Conservation (phyloP, 2,888 invertebrate species). For the Drosophila ezoana region DNA sequence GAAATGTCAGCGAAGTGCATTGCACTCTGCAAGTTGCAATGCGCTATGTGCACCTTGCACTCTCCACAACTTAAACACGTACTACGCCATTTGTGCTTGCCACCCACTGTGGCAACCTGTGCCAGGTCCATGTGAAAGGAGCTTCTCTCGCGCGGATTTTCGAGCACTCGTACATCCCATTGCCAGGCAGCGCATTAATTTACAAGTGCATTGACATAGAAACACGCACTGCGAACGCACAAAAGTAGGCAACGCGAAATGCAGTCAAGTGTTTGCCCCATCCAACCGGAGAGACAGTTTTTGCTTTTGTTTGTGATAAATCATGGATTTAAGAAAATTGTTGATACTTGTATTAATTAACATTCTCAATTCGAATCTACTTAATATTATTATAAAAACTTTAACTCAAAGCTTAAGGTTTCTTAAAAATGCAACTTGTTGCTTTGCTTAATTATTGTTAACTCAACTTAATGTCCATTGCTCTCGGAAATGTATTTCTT, state of each 20-base stretch:
- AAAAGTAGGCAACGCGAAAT: slow-evolving; percentile 62
- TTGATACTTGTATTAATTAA: slow-evolving; percentile 1
- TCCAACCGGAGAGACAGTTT: slow-evolving; percentile 21
- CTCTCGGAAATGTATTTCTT: not conserved
- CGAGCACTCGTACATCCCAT: slow-evolving; percentile 13
- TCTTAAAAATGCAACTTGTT: slow-evolving; percentile 28
- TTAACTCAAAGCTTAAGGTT: no score
- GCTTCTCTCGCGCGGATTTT: slow-evolving; percentile 21
- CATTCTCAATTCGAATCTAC: not conserved
- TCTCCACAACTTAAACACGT: slow-evolving; percentile 62
- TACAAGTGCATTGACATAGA: slow-evolving; percentile 74
- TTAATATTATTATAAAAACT: not conserved
- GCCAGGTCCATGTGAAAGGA: slow-evolving; percentile 43
- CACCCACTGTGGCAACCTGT: slow-evolving; percentile 27
- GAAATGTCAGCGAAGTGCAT: slow-evolving; percentile 67
- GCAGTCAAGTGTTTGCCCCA: slow-evolving; percentile 10
- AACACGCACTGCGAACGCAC: slow-evolving; percentile 56
- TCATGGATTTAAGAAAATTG: not conserved
- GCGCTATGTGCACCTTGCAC: slow-evolving; percentile 45
- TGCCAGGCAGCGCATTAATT: slow-evolving; percentile 50
- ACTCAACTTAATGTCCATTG: not conserved
- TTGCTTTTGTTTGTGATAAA: slow-evolving; percentile 5
- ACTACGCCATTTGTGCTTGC: slow-evolving; percentile 39
- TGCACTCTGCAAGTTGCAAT: slow-evolving; percentile 58
- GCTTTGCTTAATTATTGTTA: slow-evolving; percentile 7